phyloP scores from a whole-genome alignment of 2,113 vertebrate species.

The Dasypus novemcinctus region DNA sequence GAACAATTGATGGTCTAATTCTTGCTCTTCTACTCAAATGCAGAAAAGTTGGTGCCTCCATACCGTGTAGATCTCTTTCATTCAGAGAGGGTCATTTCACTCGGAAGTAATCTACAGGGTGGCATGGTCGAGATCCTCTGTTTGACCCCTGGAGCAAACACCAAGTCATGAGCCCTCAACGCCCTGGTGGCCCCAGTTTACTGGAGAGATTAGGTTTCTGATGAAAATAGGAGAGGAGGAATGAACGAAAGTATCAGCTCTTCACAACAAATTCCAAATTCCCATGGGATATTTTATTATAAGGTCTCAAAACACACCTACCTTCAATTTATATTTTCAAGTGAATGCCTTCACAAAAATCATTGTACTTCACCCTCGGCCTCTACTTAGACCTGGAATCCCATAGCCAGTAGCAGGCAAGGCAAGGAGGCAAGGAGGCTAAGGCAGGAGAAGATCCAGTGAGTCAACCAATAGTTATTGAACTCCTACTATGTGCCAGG shows the following conservation, averaged over 20 bases:
- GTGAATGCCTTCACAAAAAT: not conserved
- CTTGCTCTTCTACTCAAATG: conserved; percentile 49
- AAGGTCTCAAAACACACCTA: not conserved
- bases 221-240: not conserved
- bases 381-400: not conserved
- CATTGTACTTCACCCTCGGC: not conserved
- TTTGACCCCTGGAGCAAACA: conserved; percentile 54
- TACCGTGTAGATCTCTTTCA: conserved; percentile 56
- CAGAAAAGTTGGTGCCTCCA: conserved; percentile 56
- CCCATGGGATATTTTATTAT: not conserved
- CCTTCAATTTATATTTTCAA: not conserved
- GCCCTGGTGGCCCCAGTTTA: not conserved
- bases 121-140: conserved; percentile 18
- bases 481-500: not conserved
- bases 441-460: not conserved
- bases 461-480: not conserved
- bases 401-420: too few relatives aligned
- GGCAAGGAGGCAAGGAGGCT: not conserved
- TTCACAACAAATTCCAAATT: conserved; percentile 48
- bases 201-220: not conserved
- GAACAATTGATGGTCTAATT: conserved; percentile 74
- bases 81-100: conserved; percentile 54
- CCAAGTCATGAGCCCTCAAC: not conserved
- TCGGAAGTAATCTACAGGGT: conserved; percentile 64
- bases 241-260: not conserved